These are phyloP conservation scores for Podargus strigoides DNA, from an alignment of 2,797 vertebrate species.

Conservation along the genomic window DNA sequence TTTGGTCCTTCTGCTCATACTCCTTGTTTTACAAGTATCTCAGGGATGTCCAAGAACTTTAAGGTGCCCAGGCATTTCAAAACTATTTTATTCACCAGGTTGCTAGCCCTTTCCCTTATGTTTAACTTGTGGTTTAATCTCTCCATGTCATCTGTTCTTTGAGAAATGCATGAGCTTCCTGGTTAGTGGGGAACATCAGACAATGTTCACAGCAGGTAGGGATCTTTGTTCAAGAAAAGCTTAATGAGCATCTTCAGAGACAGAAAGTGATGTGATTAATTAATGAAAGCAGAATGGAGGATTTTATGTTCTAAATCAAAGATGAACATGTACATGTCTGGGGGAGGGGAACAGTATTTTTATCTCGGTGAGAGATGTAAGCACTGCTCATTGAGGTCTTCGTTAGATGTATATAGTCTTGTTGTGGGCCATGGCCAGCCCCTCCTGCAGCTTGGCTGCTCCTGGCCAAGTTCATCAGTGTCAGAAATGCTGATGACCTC, in stretches of 20 bases:
- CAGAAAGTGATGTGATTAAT: neutral
- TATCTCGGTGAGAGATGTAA: neutral
- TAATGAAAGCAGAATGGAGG: neutral
- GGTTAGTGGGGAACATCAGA: neutral
- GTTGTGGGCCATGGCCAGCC: neutral
- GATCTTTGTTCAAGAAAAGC: neutral
- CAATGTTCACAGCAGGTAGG: neutral
- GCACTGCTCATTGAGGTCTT: neutral
- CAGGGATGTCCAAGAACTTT: neutral
- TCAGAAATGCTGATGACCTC: neutral
- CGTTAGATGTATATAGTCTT: rapidly evolving
- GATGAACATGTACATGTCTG: rapidly evolving
- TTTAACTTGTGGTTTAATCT: neutral
- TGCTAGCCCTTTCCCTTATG: neutral
- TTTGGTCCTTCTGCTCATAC: neutral
- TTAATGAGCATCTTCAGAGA: conserved; percentile 13
- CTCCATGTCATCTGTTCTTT: neutral
- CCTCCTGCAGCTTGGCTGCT: neutral
- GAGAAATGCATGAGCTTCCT: neutral
- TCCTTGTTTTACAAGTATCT: neutral
- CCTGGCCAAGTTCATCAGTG: neutral
- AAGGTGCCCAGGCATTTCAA: neutral
- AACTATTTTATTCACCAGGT: neutral
- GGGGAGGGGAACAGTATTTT: neutral
- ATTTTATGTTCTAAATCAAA: neutral